Evolutionary conservation across 1,140 invertebrate genomes (phyloP).

Genomic region (Drosophila funebris): DNA sequence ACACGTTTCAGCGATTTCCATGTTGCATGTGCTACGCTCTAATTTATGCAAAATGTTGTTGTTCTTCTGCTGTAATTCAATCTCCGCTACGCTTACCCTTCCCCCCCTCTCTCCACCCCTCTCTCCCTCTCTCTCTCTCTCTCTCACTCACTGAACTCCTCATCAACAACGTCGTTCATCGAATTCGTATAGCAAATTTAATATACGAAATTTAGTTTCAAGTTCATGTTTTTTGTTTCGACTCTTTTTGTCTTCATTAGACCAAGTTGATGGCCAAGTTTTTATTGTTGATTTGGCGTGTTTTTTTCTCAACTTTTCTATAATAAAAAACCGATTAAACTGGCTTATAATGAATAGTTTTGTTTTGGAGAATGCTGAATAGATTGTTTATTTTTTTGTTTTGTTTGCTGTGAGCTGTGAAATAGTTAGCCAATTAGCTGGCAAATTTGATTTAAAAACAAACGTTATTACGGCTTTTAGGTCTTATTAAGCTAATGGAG

Average conservation of each 20-base stretch:
- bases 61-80: conserved; percentile 66
- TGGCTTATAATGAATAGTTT: conserved; percentile 32
- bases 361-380: conserved; percentile 3
- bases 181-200: conserved; percentile 15
- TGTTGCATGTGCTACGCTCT: conserved; percentile 69
- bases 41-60: conserved; percentile 79
- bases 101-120: neutral
- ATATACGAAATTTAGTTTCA: conserved; percentile 14
- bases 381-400: conserved; percentile 26
- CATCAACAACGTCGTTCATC: conserved; percentile 7
- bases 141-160: too few relatives aligned
- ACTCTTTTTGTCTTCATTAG: conserved; percentile 47
- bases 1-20: conserved; percentile 76
- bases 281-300: conserved; percentile 23
- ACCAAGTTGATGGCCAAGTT: conserved; percentile 50
- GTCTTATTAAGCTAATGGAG: conserved; percentile 29
- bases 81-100: neutral
- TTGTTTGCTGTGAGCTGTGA: conserved; percentile 1
- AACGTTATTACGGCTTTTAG: conserved; percentile 7
- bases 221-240: conserved; percentile 43
- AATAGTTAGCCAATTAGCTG: conserved; percentile 13
- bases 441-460: conserved; percentile 1
- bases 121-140: neutral
- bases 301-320: too few relatives aligned
- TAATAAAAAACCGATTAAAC: conserved; percentile 24